Conservation (phyloP, 2,797 vertebrate species). For the Eulemur albifrons region DNA sequence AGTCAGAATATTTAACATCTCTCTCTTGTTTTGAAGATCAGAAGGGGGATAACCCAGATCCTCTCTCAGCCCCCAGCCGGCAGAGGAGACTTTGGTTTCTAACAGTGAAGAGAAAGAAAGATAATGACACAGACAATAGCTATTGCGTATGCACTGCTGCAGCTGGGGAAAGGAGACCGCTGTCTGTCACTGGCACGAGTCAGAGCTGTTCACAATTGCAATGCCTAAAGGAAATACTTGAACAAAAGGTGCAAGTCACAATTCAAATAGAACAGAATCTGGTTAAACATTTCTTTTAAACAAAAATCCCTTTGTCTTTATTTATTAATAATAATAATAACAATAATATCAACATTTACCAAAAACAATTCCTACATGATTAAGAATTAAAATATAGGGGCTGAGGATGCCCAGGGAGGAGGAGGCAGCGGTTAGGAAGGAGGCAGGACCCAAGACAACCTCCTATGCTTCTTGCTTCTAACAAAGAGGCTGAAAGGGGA, state of each 20-base stretch:
- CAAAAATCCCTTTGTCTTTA: slow-evolving; percentile 88
- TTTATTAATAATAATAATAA: slow-evolving; percentile 88
- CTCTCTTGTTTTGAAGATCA: slow-evolving; percentile 68
- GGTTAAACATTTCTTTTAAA: slow-evolving; percentile 87
- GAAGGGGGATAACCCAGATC: slow-evolving; percentile 48
- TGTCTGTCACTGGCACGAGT: slow-evolving; percentile 73
- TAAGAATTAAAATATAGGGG: slow-evolving; percentile 81
- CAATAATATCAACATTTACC: slow-evolving; percentile 90
- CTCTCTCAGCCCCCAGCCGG: slow-evolving; percentile 71
- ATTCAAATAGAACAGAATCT: slow-evolving; percentile 86
- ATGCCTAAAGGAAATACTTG: slow-evolving; percentile 84
- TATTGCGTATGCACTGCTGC: slow-evolving; percentile 54
- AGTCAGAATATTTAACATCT: slow-evolving; percentile 46
- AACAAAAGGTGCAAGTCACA: slow-evolving; percentile 93
- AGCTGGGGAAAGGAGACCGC: slow-evolving; percentile 68
- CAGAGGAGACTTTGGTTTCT: slow-evolving; percentile 76
- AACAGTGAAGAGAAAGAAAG: slow-evolving; percentile 42
- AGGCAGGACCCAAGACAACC: slow-evolving; percentile 48
- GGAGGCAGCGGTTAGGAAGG: slow-evolving; percentile 61
- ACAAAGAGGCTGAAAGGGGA: slow-evolving; percentile 32
- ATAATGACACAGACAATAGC: slow-evolving; percentile 80
- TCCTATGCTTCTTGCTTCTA: slow-evolving; percentile 71
- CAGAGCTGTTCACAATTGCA: slow-evolving; percentile 81
- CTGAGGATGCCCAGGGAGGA: neutral
- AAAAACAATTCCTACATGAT: slow-evolving; percentile 91